These are phyloP conservation scores for Calcarius lapponicus DNA, from an alignment of 2,797 vertebrate genomes.

Conservation along the genomic window DNA sequence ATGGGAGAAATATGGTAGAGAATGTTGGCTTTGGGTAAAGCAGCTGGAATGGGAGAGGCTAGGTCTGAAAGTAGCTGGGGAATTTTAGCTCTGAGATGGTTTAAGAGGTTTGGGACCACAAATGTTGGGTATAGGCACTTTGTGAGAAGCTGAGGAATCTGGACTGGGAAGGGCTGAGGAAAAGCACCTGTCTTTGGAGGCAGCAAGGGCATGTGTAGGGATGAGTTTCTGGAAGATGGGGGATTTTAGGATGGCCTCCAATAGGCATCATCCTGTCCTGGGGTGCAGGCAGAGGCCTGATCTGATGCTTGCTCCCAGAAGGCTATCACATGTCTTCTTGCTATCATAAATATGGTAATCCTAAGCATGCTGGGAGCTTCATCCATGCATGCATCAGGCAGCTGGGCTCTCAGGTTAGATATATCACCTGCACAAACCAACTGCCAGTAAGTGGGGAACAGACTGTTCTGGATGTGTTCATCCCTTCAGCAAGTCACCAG, in stretches of 20 bases:
- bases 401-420: background rate
- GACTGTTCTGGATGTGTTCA: background rate
- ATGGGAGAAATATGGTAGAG: background rate
- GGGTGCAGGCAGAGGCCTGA: background rate
- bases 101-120: background rate
- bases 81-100: background rate
- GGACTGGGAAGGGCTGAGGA: background rate
- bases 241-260: background rate
- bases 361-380: background rate
- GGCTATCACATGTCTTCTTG: background rate
- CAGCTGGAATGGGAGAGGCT: background rate
- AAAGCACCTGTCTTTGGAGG: background rate
- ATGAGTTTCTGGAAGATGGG: background rate
- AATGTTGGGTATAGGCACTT: background rate
- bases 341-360: background rate
- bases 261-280: background rate
- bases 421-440: background rate
- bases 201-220: background rate
- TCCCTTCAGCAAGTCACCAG: accelerated
- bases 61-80: background rate
- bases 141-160: background rate
- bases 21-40: background rate
- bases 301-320: background rate
- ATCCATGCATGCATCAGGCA: background rate
- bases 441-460: background rate